Percentiles rank a stretch among this genome's conserved stretches.
Evolutionary conservation across 2,113 vertebrate genomes (phyloP).

Genomic region (Casuarius casuarius): DNA sequence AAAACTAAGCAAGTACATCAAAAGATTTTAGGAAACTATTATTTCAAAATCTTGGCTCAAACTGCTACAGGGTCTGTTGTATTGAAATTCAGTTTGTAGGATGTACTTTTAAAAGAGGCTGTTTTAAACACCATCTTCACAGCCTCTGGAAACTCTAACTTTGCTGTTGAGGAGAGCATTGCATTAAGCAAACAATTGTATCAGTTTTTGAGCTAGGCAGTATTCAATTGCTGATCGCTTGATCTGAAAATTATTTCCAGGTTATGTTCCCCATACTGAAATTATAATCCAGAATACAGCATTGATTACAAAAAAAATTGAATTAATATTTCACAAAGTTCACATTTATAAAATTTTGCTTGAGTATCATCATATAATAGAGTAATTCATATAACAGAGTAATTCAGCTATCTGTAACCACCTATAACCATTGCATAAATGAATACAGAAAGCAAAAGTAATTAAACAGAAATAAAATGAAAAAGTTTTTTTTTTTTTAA

Average conservation of each 20-base stretch:
- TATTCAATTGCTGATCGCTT: background rate
- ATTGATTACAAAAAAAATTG: background rate
- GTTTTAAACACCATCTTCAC: background rate
- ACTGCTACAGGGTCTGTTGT: background rate
- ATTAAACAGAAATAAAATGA: background rate
- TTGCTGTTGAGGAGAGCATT: background rate
- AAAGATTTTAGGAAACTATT: background rate
- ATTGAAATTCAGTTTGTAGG: background rate
- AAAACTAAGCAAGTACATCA: background rate
- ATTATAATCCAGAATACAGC: background rate
- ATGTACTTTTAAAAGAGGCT: background rate
- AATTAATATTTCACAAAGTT: slow-evolving; percentile 29
- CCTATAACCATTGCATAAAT: background rate
- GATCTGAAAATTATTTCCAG: background rate
- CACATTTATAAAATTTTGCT: background rate
- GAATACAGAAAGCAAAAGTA: background rate
- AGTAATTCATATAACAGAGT: background rate
- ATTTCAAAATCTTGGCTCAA: background rate
- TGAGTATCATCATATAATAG: background rate
- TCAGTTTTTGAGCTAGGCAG: background rate
- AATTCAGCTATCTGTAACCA: background rate
- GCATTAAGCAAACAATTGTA: background rate
- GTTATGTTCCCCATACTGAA: background rate
- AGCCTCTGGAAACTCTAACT: background rate
- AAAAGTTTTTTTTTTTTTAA: background rate